phyloP scores from a whole-genome alignment of 1,140 invertebrate species.

The Harlomillsia oculata region DNA sequence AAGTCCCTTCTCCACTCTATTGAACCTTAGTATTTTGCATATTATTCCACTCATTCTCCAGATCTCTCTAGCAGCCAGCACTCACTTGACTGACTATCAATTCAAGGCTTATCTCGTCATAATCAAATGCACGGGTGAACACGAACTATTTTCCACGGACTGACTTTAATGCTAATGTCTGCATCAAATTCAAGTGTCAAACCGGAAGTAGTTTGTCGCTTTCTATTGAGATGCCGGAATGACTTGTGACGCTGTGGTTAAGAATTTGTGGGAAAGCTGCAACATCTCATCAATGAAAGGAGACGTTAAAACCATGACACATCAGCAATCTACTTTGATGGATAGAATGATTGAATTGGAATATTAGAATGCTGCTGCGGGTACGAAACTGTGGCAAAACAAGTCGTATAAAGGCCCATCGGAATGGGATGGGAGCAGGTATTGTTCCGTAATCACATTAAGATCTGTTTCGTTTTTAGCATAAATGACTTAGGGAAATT shows the following conservation, averaged over 20 bases:
- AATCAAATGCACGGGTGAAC: constrained; percentile 5
- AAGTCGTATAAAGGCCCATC: not conserved
- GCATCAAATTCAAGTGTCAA: no score
- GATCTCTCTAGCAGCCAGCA: not conserved
- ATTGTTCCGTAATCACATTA: constrained; percentile 27
- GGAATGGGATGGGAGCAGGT: not conserved
- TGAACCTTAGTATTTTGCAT: not conserved
- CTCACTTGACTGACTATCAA: not conserved
- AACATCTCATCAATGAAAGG: no score
- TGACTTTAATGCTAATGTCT: not conserved
- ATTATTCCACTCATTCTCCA: not conserved
- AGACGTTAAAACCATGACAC: no score
- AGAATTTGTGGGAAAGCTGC: no score
- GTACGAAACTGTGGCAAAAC: no score
- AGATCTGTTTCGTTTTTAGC: constrained; percentile 31
- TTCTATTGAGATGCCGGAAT: no score
- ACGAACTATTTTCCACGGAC: not conserved
- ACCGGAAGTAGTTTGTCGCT: no score
- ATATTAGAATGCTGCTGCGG: no score
- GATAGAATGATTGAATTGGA: no score
- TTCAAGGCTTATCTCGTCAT: not conserved
- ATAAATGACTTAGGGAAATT: constrained; percentile 27
- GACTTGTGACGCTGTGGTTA: no score
- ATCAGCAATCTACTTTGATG: no score
- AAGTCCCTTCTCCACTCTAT: not conserved